Evolutionary conservation across 2,113 vertebrate species (phyloP).

Genomic region (Donacobius atricapilla): DNA sequence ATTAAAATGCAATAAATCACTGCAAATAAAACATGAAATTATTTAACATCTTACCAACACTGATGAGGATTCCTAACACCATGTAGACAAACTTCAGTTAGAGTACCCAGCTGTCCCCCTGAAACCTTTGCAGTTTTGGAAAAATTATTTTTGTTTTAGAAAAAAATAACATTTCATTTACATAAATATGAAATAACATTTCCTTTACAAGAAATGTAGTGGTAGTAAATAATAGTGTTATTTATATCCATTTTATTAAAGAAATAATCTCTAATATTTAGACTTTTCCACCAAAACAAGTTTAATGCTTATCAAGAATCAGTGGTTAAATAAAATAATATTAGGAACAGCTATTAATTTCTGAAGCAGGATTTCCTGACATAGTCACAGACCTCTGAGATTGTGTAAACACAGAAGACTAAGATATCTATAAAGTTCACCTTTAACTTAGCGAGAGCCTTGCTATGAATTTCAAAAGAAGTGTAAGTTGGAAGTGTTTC

Average conservation of each 20-base stretch:
- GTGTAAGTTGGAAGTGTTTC: neutral
- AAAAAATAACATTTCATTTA: neutral
- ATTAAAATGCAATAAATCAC: neutral
- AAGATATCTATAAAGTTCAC: neutral
- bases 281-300: neutral
- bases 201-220: neutral
- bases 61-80: neutral
- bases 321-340: neutral
- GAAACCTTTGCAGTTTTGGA: neutral
- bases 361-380: neutral
- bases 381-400: neutral
- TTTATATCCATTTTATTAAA: neutral
- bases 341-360: neutral
- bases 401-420: neutral
- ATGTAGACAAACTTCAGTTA: neutral
- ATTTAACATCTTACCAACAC: neutral
- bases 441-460: neutral
- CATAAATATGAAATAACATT: neutral
- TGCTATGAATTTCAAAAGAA: neutral
- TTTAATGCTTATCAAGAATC: neutral
- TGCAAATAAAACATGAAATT: neutral
- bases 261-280: neutral
- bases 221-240: neutral
- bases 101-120: neutral
- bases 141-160: neutral